Percentiles rank a stretch among this genome's conserved stretches.
phyloP scores from a whole-genome alignment of 2,113 vertebrate species.

The Lepus europaeus region DNA sequence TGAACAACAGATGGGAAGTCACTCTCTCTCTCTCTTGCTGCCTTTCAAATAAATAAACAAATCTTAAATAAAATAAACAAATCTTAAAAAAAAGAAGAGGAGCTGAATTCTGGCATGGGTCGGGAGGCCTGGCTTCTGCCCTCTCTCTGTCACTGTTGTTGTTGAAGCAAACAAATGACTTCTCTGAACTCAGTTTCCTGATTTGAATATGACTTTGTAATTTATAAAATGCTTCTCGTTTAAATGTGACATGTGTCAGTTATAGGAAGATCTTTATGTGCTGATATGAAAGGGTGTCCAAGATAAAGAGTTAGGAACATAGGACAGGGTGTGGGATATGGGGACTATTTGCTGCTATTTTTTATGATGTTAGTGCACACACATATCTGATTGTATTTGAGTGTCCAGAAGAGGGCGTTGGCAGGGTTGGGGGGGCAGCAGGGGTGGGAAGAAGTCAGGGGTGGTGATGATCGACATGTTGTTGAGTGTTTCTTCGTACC shows the following conservation, averaged over 20 bases:
- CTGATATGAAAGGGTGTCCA: neutral
- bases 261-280: neutral
- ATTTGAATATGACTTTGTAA: neutral
- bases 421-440: too few relatives aligned
- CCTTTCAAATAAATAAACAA: too few relatives aligned
- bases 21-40: too few relatives aligned
- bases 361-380: neutral
- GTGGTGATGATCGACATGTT: neutral
- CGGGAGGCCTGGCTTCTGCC: neutral
- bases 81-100: neutral
- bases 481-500: neutral
- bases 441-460: neutral
- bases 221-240: neutral
- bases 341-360: neutral
- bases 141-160: neutral
- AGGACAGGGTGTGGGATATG: neutral
- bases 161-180: neutral
- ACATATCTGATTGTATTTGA: neutral
- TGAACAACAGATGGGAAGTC: too few relatives aligned
- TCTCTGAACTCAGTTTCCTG: neutral
- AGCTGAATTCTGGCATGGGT: neutral
- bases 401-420: accelerated
- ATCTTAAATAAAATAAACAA: too few relatives aligned
- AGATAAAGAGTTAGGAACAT: neutral
- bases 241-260: neutral